Evolutionary conservation across 1,140 invertebrate species (phyloP), one percentile per base, ranked within the genome.

Genomic region (Temnothorax longispinosus): DNA sequence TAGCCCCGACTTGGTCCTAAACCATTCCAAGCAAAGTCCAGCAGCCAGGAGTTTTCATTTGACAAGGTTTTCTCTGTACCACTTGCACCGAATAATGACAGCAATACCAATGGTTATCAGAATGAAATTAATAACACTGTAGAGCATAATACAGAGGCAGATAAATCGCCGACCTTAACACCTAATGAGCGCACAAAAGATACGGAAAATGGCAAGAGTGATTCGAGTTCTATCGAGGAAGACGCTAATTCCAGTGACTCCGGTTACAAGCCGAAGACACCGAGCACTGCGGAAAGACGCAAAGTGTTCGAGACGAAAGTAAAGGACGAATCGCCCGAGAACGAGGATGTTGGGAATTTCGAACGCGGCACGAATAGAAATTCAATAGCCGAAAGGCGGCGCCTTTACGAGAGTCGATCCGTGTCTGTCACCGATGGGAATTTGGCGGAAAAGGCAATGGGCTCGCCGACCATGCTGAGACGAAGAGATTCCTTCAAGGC

Each of bases 1-100:
- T 95, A 98, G 98, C 98, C 97, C 27, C 96, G 97, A 21, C 95
- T 98, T 11, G 98, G 98, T 35, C 98, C 97, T 32, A 98, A 98
- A 93, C 98, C 98, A 13, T 98, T 98, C 91, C 97, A 97, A 62
- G 97, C 97, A 32, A 97, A 97, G 32, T 96, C 97, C 0, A 96
- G 96, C 21, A 97, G 95, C 89, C 97, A 97, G 81, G 97, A 97
- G 86, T 97, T 98, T 91, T 97, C 97, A 0, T 98, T 98, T 88
- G 97, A 98, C 92, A 97, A 97, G 92, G 97, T 98, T 4, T 98
- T 98, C 92, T 97, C 97, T 0, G 97, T 98, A 4, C 97, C 97
- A 0, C 93, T 96, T 15, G 97, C 97, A 0, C 97, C 97, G 0
- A 97, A 96, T 27, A 96, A 10, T 80, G 95, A 94, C 81, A 62